Conservation (phyloP, 2,797 vertebrate species). For the Sebastes trivittatus region DNA sequence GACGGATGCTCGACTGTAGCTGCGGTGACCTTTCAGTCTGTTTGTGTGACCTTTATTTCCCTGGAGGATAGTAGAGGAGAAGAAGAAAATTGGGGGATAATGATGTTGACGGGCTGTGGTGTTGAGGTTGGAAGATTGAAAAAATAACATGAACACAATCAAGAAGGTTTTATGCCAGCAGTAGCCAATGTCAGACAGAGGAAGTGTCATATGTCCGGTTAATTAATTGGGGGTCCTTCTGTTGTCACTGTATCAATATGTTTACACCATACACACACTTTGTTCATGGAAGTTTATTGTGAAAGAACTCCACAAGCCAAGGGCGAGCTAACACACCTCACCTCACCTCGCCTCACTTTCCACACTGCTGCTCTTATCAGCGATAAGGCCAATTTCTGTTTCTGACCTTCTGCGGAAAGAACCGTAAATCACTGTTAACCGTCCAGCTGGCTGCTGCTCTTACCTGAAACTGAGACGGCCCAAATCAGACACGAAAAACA, state of each 20-base stretch:
- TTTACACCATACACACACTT: neutral
- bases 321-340: neutral
- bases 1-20: neutral
- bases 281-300: neutral
- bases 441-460: neutral
- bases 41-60: conserved; percentile 24
- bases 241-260: neutral
- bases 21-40: neutral
- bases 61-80: neutral
- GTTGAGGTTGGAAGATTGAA: neutral
- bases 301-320: neutral
- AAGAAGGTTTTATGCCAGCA: neutral
- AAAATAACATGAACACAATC: neutral
- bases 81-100: neutral
- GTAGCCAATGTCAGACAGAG: neutral
- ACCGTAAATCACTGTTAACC: neutral
- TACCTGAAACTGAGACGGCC: neutral
- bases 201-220: neutral
- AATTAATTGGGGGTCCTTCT: neutral
- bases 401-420: conserved; percentile 5
- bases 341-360: neutral
- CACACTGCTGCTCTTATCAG: conserved; percentile 19
- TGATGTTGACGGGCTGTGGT: neutral
- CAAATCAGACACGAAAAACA: neutral
- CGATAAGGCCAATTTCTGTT: conserved; percentile 16